These are phyloP conservation scores for Spilarctia lutea DNA, from an alignment of 2,888 invertebrate genomes.

Conservation along the genomic window DNA sequence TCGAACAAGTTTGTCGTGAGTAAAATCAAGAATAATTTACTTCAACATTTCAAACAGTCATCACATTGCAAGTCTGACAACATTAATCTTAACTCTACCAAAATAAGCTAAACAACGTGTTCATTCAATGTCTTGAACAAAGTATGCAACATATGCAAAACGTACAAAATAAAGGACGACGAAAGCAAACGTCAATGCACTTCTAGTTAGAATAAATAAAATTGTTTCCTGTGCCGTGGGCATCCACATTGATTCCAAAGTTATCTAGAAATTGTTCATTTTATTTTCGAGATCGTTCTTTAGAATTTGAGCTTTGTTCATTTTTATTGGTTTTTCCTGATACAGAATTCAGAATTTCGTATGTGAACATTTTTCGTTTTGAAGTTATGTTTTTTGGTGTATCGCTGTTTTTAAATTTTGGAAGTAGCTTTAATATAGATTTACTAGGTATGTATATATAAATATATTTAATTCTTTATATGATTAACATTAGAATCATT, in stretches of 20 bases:
- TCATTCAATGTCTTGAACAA: constrained; percentile 68
- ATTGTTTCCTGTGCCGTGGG: constrained; percentile 70
- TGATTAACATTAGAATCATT: too few species aligned
- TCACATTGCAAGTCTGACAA: constrained; percentile 38
- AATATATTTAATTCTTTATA: too few species aligned
- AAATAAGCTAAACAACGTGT: constrained; percentile 59
- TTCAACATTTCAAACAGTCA: constrained; percentile 36
- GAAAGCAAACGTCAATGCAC: constrained; percentile 68
- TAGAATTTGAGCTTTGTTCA: neutral
- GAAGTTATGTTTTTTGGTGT: neutral
- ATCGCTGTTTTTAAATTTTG: neutral
- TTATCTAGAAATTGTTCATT: constrained; percentile 37
- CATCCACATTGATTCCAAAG: constrained; percentile 50
- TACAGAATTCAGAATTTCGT: neutral
- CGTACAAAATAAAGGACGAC: constrained; percentile 63
- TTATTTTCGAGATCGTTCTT: constrained; percentile 31
- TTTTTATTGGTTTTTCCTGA: constrained; percentile 1
- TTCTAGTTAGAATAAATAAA: constrained; percentile 74
- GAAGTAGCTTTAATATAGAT: too few species aligned
- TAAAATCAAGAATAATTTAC: constrained; percentile 37
- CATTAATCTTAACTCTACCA: constrained; percentile 59
- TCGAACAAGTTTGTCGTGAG: constrained; percentile 1
- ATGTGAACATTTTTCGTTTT: neutral
- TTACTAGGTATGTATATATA: too few species aligned
- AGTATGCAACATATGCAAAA: constrained; percentile 67